phyloP scores from a whole-genome alignment of 2,797 vertebrate genomes.

The Perdix hodgsoniae region DNA sequence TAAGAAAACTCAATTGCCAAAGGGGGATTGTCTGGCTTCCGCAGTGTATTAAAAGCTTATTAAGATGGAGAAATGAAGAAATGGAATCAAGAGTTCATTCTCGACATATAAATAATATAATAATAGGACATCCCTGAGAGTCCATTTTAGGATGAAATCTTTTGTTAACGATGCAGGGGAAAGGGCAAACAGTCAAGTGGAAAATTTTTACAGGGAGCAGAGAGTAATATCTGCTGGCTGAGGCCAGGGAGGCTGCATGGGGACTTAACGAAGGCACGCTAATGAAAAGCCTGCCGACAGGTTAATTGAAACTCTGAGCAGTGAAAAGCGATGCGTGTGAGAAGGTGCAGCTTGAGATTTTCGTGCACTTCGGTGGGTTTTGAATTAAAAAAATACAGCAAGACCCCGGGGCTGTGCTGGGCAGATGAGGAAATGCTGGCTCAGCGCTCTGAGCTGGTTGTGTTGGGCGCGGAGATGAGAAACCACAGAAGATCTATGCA shows the following conservation, averaged over 20 bases:
- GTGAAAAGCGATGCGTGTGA: not conserved
- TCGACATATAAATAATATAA: slow-evolving; percentile 7
- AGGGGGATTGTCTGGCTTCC: not conserved
- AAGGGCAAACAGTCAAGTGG: not conserved
- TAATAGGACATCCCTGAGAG: not conserved
- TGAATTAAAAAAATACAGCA: not conserved
- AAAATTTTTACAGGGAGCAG: not conserved
- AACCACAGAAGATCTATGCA: not conserved
- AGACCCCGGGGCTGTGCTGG: fast-evolving
- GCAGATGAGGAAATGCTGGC: not conserved
- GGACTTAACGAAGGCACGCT: fast-evolving
- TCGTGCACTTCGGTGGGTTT: not conserved
- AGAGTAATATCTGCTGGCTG: not conserved
- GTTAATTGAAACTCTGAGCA: not conserved
- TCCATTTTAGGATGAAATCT: not conserved
- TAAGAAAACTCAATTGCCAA: slow-evolving; percentile 37
- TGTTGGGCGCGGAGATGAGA: not conserved
- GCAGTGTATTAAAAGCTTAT: slow-evolving; percentile 39
- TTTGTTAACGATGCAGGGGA: not conserved
- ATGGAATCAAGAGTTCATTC: slow-evolving; percentile 8
- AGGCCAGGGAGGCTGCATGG: not conserved
- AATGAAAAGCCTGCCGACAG: not conserved
- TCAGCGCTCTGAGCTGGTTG: not conserved
- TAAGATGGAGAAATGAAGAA: slow-evolving; percentile 15
- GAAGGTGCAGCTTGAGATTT: not conserved